phyloP scores from a whole-genome alignment of 2,888 invertebrate species.

The Synanthedon tipuliformis region DNA sequence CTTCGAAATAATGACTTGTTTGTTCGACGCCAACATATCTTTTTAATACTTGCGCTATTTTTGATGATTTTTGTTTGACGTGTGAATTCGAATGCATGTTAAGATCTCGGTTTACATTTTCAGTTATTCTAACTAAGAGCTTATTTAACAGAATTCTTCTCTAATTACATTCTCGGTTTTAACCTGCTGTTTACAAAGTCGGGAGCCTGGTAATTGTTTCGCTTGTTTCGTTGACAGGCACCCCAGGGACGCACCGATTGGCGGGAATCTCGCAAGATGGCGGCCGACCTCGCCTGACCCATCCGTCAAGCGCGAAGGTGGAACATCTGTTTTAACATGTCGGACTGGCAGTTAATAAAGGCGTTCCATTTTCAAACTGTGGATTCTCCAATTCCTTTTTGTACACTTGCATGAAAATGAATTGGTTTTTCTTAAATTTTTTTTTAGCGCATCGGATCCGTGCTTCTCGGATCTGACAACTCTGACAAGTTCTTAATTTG shows the following conservation, averaged over 20 bases:
- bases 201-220: slow-evolving; percentile 55
- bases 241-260: slow-evolving; percentile 47
- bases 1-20: slow-evolving; percentile 17
- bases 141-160: slow-evolving; percentile 27
- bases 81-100: not conserved
- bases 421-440: slow-evolving; percentile 3
- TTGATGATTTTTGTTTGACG: not conserved
- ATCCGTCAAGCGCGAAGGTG: slow-evolving; percentile 57
- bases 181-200: slow-evolving; percentile 42
- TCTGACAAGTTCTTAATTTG: not conserved
- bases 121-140: slow-evolving; percentile 4
- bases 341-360: slow-evolving; percentile 54
- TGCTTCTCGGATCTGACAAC: not conserved
- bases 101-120: slow-evolving; percentile 1
- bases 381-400: slow-evolving; percentile 4
- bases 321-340: slow-evolving; percentile 67
- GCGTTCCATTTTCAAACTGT: slow-evolving; percentile 33
- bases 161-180: slow-evolving; percentile 36
- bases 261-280: slow-evolving; percentile 59
- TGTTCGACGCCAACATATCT: slow-evolving; percentile 16
- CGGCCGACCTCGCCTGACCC: slow-evolving; percentile 60
- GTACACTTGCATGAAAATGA: slow-evolving; percentile 3
- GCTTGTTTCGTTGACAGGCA: slow-evolving; percentile 49
- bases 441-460: not conserved
- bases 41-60: slow-evolving; percentile 7